Base-by-base conservation (phyloP, 2,797 vertebrate species). In the Hybognathus amarus region DNA sequence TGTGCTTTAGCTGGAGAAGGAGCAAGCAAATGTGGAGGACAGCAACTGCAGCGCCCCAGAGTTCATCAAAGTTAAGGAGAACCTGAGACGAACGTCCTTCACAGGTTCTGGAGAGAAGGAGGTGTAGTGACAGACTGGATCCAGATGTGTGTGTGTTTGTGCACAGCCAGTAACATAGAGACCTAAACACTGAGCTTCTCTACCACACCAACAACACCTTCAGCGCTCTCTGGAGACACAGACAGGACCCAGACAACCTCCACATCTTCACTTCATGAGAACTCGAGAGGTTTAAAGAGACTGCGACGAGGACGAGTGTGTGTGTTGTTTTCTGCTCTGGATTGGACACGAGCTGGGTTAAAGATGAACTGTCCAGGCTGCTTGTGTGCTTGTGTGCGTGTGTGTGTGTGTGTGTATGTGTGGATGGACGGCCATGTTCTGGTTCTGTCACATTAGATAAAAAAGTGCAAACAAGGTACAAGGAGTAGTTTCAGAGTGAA, bases 11-110 rank as follows among this genome's bases (percentile, higher is more conserved):
- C 22, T 97, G 90, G 96, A 97, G 87, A 95, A 93, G 83, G 93
- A 95, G 69, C 94, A 95, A 30, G 93, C 96, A 85, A 93, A 80
- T 59, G 81, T 92, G 68, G 89, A 95, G 85, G 92, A 92, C 24
- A 87, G 95, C 11, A 93, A 94, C 71, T 92, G 94, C 20, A 95
- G 90, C 1, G 95, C 96, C 45, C 98, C 97, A 0, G 98, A 99
- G 90, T 99, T 99, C 59, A 93, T 99, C 77, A 98, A 97, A 93
- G 98, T 99, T 71, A 96, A 97, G 88, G 96, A 98, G 84, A 99
- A 98, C 75, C 93, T 99, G 83, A 95, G 96, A 84, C 94, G 96
- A 89, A 99, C 96, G 0, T 93, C 97, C 0, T 90, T 93, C 0
- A 91, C 94, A 74, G 88, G 86, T 0, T 93, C 92, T 20, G 95